These are phyloP conservation scores for Recurvirostra avosetta DNA, from an alignment of 2,113 vertebrate genomes.

Conservation along the genomic window DNA sequence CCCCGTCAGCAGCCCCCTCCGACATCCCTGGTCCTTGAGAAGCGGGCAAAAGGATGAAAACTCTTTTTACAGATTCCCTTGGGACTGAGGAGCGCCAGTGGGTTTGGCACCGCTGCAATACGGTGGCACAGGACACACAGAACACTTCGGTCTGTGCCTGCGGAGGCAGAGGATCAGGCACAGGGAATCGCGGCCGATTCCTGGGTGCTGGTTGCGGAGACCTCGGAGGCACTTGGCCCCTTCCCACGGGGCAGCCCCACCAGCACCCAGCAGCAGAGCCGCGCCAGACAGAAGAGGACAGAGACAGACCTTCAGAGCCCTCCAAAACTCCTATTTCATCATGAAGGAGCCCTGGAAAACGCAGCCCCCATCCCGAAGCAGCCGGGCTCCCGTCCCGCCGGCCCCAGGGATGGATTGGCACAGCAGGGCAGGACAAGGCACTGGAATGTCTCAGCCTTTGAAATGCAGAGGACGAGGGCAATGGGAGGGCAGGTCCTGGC, in stretches of 20 bases:
- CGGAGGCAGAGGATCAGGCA: background rate
- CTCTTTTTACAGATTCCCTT: accelerated
- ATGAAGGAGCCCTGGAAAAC: background rate
- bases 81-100: accelerated
- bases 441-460: background rate
- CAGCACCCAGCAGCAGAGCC: background rate
- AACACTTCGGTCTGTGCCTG: accelerated
- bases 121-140: accelerated
- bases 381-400: accelerated
- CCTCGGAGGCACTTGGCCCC: accelerated
- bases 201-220: accelerated
- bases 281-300: background rate
- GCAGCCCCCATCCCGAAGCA: background rate
- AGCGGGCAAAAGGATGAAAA: background rate
- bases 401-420: background rate
- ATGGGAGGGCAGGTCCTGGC: background rate
- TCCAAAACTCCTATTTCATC: background rate
- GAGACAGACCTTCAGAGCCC: background rate
- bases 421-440: background rate
- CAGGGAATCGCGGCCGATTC: accelerated
- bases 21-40: background rate
- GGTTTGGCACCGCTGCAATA: accelerated
- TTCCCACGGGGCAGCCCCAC: background rate
- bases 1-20: background rate
- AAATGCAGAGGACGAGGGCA: background rate